These are phyloP conservation scores for Rhineura floridana DNA, from an alignment of 2,113 vertebrate species.

Conservation along the genomic window DNA sequence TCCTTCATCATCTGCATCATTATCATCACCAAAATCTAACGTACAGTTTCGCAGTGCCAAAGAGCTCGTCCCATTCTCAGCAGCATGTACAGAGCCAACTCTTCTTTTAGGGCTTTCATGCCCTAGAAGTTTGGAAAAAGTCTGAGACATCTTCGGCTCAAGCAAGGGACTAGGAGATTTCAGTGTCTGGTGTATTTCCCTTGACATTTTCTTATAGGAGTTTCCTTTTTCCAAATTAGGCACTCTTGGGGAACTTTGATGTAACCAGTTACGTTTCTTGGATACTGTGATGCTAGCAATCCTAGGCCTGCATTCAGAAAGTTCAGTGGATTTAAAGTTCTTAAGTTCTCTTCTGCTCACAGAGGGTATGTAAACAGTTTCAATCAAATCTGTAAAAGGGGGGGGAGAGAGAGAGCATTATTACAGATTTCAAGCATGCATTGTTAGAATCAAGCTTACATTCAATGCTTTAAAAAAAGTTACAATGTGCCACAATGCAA, in stretches of 20 bases:
- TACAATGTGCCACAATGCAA: conserved; percentile 28
- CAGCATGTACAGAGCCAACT: neutral
- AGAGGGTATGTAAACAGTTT: conserved; percentile 83
- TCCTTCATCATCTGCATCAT: conserved; percentile 93
- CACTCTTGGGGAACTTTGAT: conserved; percentile 83
- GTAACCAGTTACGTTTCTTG: conserved; percentile 97
- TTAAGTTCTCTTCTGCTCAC: conserved; percentile 74
- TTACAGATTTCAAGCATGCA: conserved; percentile 1
- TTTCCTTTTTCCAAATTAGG: conserved; percentile 74
- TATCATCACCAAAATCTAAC: conserved; percentile 85
- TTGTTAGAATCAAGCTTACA: neutral
- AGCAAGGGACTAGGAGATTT: conserved; percentile 57
- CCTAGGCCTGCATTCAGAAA: conserved; percentile 69
- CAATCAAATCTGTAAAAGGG: conserved; percentile 82
- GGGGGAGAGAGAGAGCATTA: conserved; percentile 27
- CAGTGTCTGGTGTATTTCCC: conserved; percentile 57
- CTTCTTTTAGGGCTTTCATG: conserved; percentile 11
- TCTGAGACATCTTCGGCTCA: conserved; percentile 60
- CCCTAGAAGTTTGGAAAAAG: conserved; percentile 31
- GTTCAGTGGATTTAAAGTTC: conserved; percentile 60
- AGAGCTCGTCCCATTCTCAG: neutral
- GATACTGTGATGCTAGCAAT: conserved; percentile 93
- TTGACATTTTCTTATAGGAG: conserved; percentile 68
- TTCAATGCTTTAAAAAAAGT: conserved; percentile 36
- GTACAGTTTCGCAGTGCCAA: conserved; percentile 25